Evolutionary conservation across 2,113 vertebrate genomes (phyloP), one percentile per base, ranked within the genome.

Genomic region (Ceyx melanurus): DNA sequence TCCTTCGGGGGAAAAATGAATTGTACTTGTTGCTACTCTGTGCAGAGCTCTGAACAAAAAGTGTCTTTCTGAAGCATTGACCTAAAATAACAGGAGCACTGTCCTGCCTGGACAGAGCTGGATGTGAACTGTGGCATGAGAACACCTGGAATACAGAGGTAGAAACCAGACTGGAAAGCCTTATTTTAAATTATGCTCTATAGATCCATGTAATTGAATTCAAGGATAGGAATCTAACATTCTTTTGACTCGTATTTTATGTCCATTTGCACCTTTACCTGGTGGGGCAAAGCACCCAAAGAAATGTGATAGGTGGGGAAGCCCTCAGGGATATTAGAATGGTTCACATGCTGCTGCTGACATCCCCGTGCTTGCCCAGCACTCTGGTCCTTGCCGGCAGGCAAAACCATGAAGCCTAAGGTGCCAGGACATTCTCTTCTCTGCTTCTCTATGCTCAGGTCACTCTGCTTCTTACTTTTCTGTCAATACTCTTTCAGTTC

Each of bases 291-390:
- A 88, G 15, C 51, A 53, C 16, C 19, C 29, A 23, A 77, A 67
- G 9, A 60, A 72, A 82, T 64, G 15, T 88, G 26, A 13, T 48
- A 25, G 20, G 5, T 33, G 33, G 13, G 12, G 6, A 5, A 29
- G 68, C 61, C 13, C 0, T 2, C 33, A 33, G 3, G 25, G 8
- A 4, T 17, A 56, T 0, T 57, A 31, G 37, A 65, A 61, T 42
- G 13, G 25, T 92, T 88, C 20, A 53, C 35, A 21, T 42, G 25
- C 23, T 73, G 43, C 26, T 83, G 11, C 73, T 68, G 17, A 7
- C 67, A 50, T 3, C 40, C 13, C 73, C 18, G 48, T 68, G 21
- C 31, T 86, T 77, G 21, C 20, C 35, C 26, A 43, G 37, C 40
- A 72, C 33, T 50, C 61, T 40, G 25, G 16, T 60, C 5, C 21